Evolutionary conservation across 2,888 invertebrate species (phyloP), one percentile per base, ranked within the genome.

Genomic region (Nymphalis c-album): DNA sequence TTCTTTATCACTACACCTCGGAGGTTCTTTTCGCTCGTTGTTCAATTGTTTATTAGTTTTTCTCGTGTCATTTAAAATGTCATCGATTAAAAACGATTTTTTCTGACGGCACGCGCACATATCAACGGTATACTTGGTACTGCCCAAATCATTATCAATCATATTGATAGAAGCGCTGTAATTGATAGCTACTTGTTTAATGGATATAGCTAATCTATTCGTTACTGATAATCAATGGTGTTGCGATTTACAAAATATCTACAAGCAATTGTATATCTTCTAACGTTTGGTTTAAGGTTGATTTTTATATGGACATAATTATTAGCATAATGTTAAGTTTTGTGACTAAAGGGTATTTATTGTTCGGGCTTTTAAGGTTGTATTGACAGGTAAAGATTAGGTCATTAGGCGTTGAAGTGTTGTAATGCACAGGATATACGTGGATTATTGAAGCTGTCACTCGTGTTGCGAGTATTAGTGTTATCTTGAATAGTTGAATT

Each of bases 111-210:
- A 90, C 78, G 90, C 91, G 82, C 91, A 91, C 91, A 91, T 91
- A 76, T 63, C 81, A 84, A 73, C 76, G 77, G 82, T 71, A 75
- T 78, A 81, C 71, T 81, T 75, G 74, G 77, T 74, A 90, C 90
- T 90, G 90, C 83, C 87, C 83, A 88, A 88, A 80, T 81, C 76
- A 76, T 88, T 89, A 90, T 89, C 88, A 73, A 78, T 78, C 78
- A 80, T 84, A 87, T 85, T 85, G 82, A 81, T 78, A 80, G 78
- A 78, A 81, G 76, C 75, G 76, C 76, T 77, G 83, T 90, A 91
- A 91, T 91, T 90, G 91, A 90, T 91, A 90, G 88, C 88, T 88
- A 87, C 87, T 88, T 86, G 86, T 87, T 89, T 87, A 89, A 88
- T 89, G 89, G 88, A 86, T 83, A 82, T 78, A 73, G 80, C 81